phyloP scores from a whole-genome alignment of 2,113 vertebrate genomes.

The Sus scrofa region T2T-Sscrofa CM000824.6:164718001-164718500 shows the following conservation, averaged over 20 bases:
- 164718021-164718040: constrained; percentile 12
- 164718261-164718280: constrained; percentile 57
- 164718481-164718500: constrained; percentile 63
- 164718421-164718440: constrained; percentile 66
- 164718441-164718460: constrained; percentile 62
- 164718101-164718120: constrained; percentile 26
- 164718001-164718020: constrained; percentile 47
- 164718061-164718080: constrained; percentile 17
- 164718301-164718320: constrained; percentile 47
- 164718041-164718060: constrained; percentile 48
- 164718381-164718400: constrained; percentile 1
- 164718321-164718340: background rate
- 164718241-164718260: constrained; percentile 43
- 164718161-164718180: constrained; percentile 60
- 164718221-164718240: background rate
- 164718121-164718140: background rate
- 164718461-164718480: constrained; percentile 70
- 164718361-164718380: constrained; percentile 27
- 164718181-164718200: constrained; percentile 64
- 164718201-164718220: constrained; percentile 45
- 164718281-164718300: constrained; percentile 61
- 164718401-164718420: constrained; percentile 53
- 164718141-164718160: constrained; percentile 33
- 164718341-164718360: constrained; percentile 68
- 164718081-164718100: constrained; percentile 56